phyloP scores from a whole-genome alignment of 2,888 invertebrate genomes.

The Meliscaeva auricollis region DNA sequence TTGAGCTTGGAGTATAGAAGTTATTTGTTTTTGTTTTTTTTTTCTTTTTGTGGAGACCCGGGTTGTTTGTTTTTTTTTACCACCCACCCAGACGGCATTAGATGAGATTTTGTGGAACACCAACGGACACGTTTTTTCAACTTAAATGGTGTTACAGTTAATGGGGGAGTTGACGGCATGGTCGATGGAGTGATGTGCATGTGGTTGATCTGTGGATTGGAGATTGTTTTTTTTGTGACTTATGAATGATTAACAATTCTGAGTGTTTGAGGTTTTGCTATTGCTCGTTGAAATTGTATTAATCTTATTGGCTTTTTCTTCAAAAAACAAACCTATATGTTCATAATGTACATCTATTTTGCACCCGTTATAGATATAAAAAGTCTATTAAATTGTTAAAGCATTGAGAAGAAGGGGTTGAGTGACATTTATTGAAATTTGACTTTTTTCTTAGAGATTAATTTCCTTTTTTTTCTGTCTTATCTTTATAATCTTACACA shows the following conservation, averaged over 20 bases:
- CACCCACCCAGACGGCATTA: constrained; percentile 53
- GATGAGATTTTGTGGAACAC: constrained; percentile 52
- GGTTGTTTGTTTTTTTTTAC: constrained; percentile 38
- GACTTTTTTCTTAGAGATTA: no score
- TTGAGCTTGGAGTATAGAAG: background rate
- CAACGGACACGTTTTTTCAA: constrained; percentile 20
- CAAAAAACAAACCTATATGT: no score
- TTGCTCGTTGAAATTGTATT: background rate
- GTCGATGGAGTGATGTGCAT: background rate
- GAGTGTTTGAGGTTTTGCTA: background rate
- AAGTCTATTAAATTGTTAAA: no score
- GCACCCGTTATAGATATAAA: no score
- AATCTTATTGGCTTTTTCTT: no score
- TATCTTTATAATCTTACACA: no score
- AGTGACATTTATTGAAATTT: no score
- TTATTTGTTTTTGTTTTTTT: background rate
- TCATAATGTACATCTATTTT: no score
- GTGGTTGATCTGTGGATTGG: constrained; percentile 34
- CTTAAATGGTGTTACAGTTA: constrained; percentile 26
- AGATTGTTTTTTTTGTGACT: constrained; percentile 31
- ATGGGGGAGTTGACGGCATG: constrained; percentile 14
- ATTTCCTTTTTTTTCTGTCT: no score
- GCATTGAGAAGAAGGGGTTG: no score
- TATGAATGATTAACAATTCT: background rate
- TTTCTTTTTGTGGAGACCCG: background rate